Base-by-base conservation (phyloP, 2,113 vertebrate species). In the Alaudala cheleensis region DNA sequence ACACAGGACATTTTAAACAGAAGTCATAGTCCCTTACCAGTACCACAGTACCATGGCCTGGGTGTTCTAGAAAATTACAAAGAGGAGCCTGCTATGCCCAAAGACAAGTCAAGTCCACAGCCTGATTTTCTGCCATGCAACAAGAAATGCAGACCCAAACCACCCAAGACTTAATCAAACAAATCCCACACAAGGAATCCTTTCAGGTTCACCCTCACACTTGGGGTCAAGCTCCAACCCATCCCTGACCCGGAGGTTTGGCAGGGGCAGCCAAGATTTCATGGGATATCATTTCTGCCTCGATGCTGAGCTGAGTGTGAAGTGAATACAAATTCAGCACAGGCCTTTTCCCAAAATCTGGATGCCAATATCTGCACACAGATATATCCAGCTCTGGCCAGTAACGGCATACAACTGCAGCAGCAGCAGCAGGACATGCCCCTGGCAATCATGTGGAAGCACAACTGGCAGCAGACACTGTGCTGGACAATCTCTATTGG, bases 1-100 rank as follows among this genome's bases (percentile, higher is more conserved):
- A 1, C 4, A 1, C 3, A 0, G 39, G 39, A n/a, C 16, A 42
- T 3, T 33, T 40, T 33, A 24, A 40, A 24, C 7, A 45, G 24
- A 57, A n/a, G 14, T 9, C 40, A 45, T 18, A 19, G 18, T 54
- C 42, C 8, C 33, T 23, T 17, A 47, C 15, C 54, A 34, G 14
- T 54, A 47, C 14, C 24, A 34, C 3, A 1, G 20, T 45, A 16
- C 5, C 25, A 37, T 37, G 54, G 26, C 20, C 33, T 31, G 42
- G 15, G 9, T n/a, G 37, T 3, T n/a, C 1, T n/a, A 40, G 2
- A 17, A 73, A 47, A 20, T 6, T 5, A 9, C 72, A 58, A 15
- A 5, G n/a, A 49, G 26, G 56, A 60, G 11, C 5, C 10, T 0
- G 10, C 22, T 34, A 14, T 28, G 14, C n/a, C 20, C 20, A 4